Base-by-base conservation (phyloP, 2,888 invertebrate species). In the Azorinus chamasolen region DNA sequence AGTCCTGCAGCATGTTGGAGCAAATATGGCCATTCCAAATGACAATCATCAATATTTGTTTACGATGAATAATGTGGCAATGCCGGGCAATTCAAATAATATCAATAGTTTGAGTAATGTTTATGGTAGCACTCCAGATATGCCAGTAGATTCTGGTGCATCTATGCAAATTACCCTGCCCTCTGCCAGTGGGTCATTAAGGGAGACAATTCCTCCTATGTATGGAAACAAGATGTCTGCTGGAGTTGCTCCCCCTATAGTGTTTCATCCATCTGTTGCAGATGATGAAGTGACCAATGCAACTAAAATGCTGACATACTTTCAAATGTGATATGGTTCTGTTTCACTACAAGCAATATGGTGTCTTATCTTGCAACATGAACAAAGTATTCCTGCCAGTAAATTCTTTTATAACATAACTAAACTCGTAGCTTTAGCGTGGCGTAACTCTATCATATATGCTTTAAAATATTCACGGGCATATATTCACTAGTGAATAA, bases 251-350 rank as follows among this genome's bases (percentile, higher is more conserved):
- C 25, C 16, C 45, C 61, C 48, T 48, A 32, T 18, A 14, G 4
- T 48, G 61, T 61, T 61, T 48, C 50, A 61, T n/a, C 50, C 46
- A 25, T 50, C 48, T n/a, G 27, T 37, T 25, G 32, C 27, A 14
- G 59, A 59, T 27, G 27, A 43, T 12, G 59, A 50, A 27, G 61
- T 61, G 1, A 37, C 48, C 8, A 32, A 20, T 37, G 61, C 27
- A 8, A 18, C 61, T 14, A 61, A 61, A 16, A 61, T 48, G 37
- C 20, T 61, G 32, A 50, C 61, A 32, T 61, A 61, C 22, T 46
- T 50, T 18, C 61, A 61, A 48, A 61, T 61, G 37, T 61, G 32
- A 32, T 32, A 32, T 32, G 10, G 5, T 32, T 32, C 4, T 32
- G 32, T 32, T 6, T 32, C 10, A 4, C 10, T 32, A 10, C 10